Evolutionary conservation across 2,113 vertebrate genomes (phyloP).

Genomic region (Prolemur simus): DNA sequence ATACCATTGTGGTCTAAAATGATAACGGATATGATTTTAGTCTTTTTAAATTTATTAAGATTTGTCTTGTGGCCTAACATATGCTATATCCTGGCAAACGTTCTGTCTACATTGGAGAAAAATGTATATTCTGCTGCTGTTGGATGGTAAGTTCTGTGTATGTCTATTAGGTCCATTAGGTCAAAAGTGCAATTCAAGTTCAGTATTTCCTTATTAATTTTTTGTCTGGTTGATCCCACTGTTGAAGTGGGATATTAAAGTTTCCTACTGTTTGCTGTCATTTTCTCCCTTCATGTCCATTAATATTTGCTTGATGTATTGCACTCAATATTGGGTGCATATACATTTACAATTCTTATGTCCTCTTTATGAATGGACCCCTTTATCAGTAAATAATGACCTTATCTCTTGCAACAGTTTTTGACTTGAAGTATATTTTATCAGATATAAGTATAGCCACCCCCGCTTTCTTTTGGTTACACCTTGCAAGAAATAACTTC

Average conservation of each 20-base stretch:
- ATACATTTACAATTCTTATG: not conserved
- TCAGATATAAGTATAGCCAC: not conserved
- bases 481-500: not conserved
- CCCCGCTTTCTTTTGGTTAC: not conserved
- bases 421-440: not conserved
- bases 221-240: not conserved
- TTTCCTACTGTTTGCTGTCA: not conserved
- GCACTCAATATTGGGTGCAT: not conserved
- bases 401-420: not conserved
- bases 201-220: not conserved
- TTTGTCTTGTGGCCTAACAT: not conserved
- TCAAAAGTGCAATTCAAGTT: not conserved
- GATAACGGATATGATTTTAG: not conserved
- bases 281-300: not conserved
- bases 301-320: not conserved
- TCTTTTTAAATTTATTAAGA: not conserved
- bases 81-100: not conserved
- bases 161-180: not conserved
- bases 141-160: not conserved
- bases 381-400: not conserved
- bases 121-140: not conserved
- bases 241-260: not conserved
- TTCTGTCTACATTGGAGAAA: not conserved
- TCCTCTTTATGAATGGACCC: not conserved
- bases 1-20: not conserved